Conservation (phyloP, 64 coral and sea anemone genomes). For the Hydrozoanthus tunicans region DNA sequence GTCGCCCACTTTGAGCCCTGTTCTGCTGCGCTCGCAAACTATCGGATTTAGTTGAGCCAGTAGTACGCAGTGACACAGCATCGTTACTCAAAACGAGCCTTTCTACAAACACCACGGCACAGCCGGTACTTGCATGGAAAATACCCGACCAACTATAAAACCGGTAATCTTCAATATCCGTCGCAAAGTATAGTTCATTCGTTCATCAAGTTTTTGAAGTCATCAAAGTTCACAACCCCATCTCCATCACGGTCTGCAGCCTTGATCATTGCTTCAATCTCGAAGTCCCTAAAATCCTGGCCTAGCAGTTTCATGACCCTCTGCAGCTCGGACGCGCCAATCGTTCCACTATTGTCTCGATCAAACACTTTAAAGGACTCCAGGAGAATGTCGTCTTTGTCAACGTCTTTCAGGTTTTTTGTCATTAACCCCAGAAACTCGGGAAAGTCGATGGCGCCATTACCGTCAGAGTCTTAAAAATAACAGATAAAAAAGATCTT, state of each 20-base stretch:
- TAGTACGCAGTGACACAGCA: too few species aligned
- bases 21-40: too few species aligned
- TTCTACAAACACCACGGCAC: too few species aligned
- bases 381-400: constrained; percentile 76
- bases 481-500: not conserved
- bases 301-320: constrained; percentile 84
- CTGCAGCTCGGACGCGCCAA: constrained; percentile 67
- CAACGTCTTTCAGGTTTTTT: constrained; percentile 80
- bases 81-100: too few species aligned
- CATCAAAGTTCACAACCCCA: constrained; percentile 74
- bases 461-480: constrained; percentile 84
- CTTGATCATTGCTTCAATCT: constrained; percentile 89
- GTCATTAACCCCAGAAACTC: constrained; percentile 87
- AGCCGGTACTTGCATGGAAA: too few species aligned
- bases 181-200: constrained; percentile 15
- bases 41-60: too few species aligned
- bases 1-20: too few species aligned
- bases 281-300: constrained; percentile 90
- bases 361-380: constrained; percentile 96
- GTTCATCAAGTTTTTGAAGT: constrained; percentile 88
- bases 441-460: constrained; percentile 94
- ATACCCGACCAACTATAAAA: too few species aligned
- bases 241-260: constrained; percentile 83
- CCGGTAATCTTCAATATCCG: too few species aligned
- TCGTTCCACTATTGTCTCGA: constrained; percentile 78